Percentiles rank a stretch among this genome's conserved stretches.
phyloP scores from a whole-genome alignment of 2,797 vertebrate species.

The Podarcis lilfordi region DNA sequence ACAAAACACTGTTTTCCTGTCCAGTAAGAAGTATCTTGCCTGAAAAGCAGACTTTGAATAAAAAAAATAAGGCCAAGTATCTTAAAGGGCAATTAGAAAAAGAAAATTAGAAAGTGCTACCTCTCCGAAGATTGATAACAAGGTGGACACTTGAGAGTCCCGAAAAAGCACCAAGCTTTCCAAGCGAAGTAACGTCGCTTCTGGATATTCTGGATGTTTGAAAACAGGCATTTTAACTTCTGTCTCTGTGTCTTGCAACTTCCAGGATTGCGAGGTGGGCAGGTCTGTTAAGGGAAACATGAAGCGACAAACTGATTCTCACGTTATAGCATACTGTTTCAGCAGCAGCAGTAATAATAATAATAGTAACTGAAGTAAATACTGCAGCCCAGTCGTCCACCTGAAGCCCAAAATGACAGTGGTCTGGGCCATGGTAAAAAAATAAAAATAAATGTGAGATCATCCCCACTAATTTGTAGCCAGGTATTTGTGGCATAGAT shows the following conservation, averaged over 20 bases:
- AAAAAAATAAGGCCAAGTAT: neutral
- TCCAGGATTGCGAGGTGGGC: neutral
- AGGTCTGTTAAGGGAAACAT: conserved; percentile 46
- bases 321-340: neutral
- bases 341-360: too few relatives aligned
- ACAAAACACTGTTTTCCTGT: neutral
- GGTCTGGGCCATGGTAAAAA: neutral
- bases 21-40: neutral
- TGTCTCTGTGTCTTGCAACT: neutral
- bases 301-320: neutral
- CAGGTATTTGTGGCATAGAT: neutral
- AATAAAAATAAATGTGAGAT: neutral
- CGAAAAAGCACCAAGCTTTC: conserved; percentile 85
- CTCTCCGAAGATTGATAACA: conserved; percentile 92
- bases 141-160: conserved; percentile 82
- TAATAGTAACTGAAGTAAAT: too few relatives aligned
- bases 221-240: conserved; percentile 76
- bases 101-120: conserved; percentile 67
- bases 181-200: conserved; percentile 75
- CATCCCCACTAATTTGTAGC: neutral
- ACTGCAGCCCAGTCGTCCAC: neutral
- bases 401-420: neutral
- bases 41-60: accelerated
- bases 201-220: conserved; percentile 78
- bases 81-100: neutral